Base-by-base conservation (phyloP, 2,797 vertebrate species). In the Sebastes paucispinis region DNA sequence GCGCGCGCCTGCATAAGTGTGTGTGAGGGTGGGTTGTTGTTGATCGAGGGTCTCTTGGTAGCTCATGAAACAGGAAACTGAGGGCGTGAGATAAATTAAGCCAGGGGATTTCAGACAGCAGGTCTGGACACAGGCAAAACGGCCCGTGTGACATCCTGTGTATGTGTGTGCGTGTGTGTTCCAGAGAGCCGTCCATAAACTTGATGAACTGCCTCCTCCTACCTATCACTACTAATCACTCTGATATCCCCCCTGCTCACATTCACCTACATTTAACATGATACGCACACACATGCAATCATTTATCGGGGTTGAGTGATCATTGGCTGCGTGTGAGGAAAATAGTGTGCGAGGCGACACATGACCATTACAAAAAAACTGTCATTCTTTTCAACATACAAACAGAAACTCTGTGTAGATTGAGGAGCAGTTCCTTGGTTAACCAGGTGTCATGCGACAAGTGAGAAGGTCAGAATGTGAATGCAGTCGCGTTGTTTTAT, bases 1-100 rank as follows among this genome's bases (percentile, higher is more conserved):
- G 79, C n/a, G 63, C 0, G 9, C 36, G 62, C 5, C 13, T 50
- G 69, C 27, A 20, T 27, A 16, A 32, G 69, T 72, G 73, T 79
- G 79, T 88, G 82, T 87, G 77, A 80, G 80, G 86, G 82, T 69
- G 84, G 72, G 84, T 74, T 87, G 85, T 77, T 92, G 88, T 90
- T 89, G 88, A 90, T 91, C 63, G 34, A 86, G 88, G 82, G 86
- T 91, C 92, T 94, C 88, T 87, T 88, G 64, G 87, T 63, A 87
- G 88, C 93, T 92, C 78, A 77, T 95, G 95, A 95, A 95, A 96
- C 93, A 92, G 93, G 94, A 96, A 95, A 92, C 94, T 91, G 82
- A 89, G 86, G 87, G 91, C 70, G 83, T 92, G 90, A 92, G 91
- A 93, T 94, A 96, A 95, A 94, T 95, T 94, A 96, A 96, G 94